Base-by-base conservation (phyloP, 1,140 invertebrate genomes). In the Drosophila nasuta region DNA sequence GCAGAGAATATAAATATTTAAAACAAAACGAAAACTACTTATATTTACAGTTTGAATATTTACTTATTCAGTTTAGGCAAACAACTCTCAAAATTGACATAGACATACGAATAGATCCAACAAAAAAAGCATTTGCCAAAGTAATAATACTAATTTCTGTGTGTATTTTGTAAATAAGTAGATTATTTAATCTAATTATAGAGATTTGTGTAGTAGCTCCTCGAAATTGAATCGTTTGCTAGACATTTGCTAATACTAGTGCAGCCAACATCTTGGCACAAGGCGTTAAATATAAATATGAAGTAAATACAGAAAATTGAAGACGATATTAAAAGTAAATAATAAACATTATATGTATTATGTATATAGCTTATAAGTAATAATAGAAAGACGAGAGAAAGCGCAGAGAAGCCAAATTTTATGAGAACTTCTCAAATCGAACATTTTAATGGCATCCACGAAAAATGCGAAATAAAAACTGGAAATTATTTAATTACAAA, bases 161-260 rank as follows among this genome's bases (percentile, higher is more conserved):
- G 85, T 75, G 74, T 81, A 79, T 72, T 25, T 89, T 88, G 85
- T 89, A 88, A 81, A 88, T 74, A 77, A 75, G 64, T 89, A 85
- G 75, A 73, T 56, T 67, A 81, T 57, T 49, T 25, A 75, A 79
- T 51, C 38, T 33, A 56, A 82, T 51, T 78, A 62, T 73, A 73
- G 58, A 79, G 35, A 79, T 79, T 68, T 72, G 58, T 80, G 81
- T 80, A 72, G 81, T 80, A 78, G 63, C 58, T 77, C 66, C 77
- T 77, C 73, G 38, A 80, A 69, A 72, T 72, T 69, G 17, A 58
- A 77, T 67, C 54, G 71, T 74, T 68, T 73, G 70, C 48, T 49
- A 73, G 48, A 71, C 41, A 38, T 58, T 65, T 66, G 62, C 52
- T 70, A 82, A 75, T 46, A 45, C 65, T 86, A 86, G 78, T 75